Evolutionary conservation across 2,113 vertebrate species (phyloP).

Genomic region (Saguinus imperator): DNA sequence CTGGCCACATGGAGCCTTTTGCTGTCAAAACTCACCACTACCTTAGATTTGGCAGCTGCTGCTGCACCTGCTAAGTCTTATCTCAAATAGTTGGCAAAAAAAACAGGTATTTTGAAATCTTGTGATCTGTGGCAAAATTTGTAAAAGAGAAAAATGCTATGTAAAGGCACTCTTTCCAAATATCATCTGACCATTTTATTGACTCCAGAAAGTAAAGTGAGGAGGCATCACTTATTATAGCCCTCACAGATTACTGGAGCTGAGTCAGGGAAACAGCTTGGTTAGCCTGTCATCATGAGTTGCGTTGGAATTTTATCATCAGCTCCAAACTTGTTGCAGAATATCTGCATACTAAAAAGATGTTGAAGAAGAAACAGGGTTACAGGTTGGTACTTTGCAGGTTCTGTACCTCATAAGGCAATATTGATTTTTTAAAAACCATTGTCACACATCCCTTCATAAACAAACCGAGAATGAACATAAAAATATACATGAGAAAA

Average conservation of each 20-base stretch:
- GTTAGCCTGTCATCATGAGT: not conserved
- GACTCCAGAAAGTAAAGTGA: slow-evolving; percentile 46
- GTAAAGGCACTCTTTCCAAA: slow-evolving; percentile 18
- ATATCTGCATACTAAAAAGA: slow-evolving; percentile 44
- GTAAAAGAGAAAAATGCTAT: slow-evolving; percentile 12
- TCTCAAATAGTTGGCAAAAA: not conserved
- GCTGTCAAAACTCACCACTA: not conserved
- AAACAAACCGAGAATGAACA: not conserved
- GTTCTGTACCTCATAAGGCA: not conserved
- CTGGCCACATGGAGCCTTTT: not conserved
- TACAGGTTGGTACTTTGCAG: not conserved
- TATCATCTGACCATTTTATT: slow-evolving; percentile 57
- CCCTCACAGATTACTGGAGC: not conserved
- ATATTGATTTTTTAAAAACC: not conserved
- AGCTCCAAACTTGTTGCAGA: slow-evolving; percentile 45
- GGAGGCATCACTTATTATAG: not conserved
- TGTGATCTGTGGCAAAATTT: not conserved
- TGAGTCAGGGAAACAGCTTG: slow-evolving; percentile 34
- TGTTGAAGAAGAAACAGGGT: not conserved
- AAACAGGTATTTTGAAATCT: not conserved
- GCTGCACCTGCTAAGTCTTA: not conserved
- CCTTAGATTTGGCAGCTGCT: not conserved
- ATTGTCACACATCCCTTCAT: not conserved
- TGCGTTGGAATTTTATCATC: slow-evolving; percentile 30
- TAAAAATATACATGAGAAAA: not conserved